Evolutionary conservation across 2,888 invertebrate species (phyloP), one percentile per base, ranked within the genome.

Genomic region (Selenia dentaria): DNA sequence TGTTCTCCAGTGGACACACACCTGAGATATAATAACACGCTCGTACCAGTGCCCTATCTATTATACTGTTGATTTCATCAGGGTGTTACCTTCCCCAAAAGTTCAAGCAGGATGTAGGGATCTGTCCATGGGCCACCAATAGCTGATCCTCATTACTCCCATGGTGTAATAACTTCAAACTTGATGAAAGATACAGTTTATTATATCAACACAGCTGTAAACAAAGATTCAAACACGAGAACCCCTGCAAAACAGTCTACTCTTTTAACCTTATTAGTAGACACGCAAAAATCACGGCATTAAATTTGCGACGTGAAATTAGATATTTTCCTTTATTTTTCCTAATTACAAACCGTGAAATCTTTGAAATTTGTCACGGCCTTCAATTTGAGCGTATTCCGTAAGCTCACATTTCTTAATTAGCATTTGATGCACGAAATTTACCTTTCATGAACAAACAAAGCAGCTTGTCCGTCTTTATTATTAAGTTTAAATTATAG

Each of bases 401-500:
- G 64, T 59, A 51, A 66, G 73, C 74, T 81, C 80, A 75, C 77
- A 74, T 84, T 86, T 79, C 83, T 76, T 81, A 84, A 82, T 84
- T 81, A 84, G 74, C 71, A 69, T 79, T 80, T 69, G 72, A 62
- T 79, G 74, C 73, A 75, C 69, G 68, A 79, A 84, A 78, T 77
- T 82, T 72, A 80, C 82, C 81, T 83, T 84, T 83, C 74, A 77
- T 74, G 70, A 68, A 69, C 74, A 80, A 84, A 88, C 82, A 84
- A 83, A 79, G 79, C 74, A 61, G 68, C 74, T 80, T 84, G 83
- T 83, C 84, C 76, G 71, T 85, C 81, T 83, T 83, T 83, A 82
- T 87, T 84, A 84, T 80, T 76, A 82, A 83, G 79, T 86, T 84
- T 73, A 82, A 87, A 87, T 88, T 83, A 82, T 83, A 86, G 81